Evolutionary conservation across 2,113 vertebrate genomes (phyloP).

Genomic region (Gymnobelideus leadbeateri): DNA sequence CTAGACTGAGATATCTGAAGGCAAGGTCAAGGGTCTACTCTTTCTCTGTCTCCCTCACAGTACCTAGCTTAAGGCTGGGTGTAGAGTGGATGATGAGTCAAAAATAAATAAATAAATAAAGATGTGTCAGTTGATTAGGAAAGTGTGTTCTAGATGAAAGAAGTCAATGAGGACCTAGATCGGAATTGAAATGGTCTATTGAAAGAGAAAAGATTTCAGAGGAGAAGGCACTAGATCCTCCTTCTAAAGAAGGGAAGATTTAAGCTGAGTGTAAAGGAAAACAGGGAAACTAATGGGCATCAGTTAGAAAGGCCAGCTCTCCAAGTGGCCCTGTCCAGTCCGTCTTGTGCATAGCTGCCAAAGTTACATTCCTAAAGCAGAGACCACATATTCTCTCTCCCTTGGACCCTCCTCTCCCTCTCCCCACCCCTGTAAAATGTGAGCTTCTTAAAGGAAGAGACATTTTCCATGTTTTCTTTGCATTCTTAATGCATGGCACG

Average conservation of each 20-base stretch:
- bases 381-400: neutral
- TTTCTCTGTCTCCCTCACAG: neutral
- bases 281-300: neutral
- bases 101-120: neutral
- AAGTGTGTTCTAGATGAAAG: no score
- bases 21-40: neutral
- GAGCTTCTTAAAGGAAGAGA: no score
- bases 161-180: neutral
- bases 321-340: neutral
- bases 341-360: neutral
- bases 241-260: neutral
- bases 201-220: neutral
- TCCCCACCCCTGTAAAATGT: no score
- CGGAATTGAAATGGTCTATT: neutral
- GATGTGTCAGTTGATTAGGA: neutral
- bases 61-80: neutral
- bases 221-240: no score
- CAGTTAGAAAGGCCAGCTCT: neutral
- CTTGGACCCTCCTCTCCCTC: no score
- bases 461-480: no score
- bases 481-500: no score
- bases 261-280: neutral
- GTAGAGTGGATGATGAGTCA: neutral
- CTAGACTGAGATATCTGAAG: neutral
- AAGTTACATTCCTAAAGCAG: neutral